Base-by-base conservation (phyloP, 2,113 vertebrate species). In the Aleadryas rufinucha region DNA sequence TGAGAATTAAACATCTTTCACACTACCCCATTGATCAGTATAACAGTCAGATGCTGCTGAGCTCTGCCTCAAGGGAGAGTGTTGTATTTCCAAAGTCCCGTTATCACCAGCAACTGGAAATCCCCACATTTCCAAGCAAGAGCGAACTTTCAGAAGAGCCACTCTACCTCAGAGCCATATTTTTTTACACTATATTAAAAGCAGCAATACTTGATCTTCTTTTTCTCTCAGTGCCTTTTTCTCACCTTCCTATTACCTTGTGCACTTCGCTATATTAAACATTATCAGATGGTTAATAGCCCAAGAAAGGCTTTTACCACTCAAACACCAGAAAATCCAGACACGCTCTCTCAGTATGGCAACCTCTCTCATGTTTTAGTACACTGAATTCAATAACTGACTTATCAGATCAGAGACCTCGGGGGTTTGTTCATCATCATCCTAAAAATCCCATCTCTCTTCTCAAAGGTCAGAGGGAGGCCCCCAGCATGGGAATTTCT, bases 1-100 rank as follows among this genome's bases (percentile, higher is more conserved):
- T 39, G 35, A 54, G 64, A 96, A 94, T 92, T 92, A 94, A 93
- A 72, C 56, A 26, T 75, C 72, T 52, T 57, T 84, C 76, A 56
- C 35, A 44, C 52, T 37, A 64, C 31, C 42, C 30, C 89, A 95
- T 49, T 52, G 7, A 95, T 91, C 94, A 89, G 66, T 41, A 31
- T 18, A 90, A 47, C 44, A 81, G 45, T 74, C 45, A 92, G 61
- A 78, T 44, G 60, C 69, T 66, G 44, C 52, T 56, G 52, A 87
- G 57, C 44, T 26, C 49, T 49, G 45, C 37, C 74, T 84, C 56
- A 49, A 82, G 64, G 83, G 60, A 86, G 44, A 52, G 23, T 35
- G 71, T 42, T 80, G 20, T 10, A 41, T 74, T 80, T 84, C 59
- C 64, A 54, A 84, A 84, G 45, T 39, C 56, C 64, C 0, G 0